Percentiles rank a stretch among this genome's conserved stretches.
Evolutionary conservation across 1,140 invertebrate genomes (phyloP).

Genomic region (Bombus affinis): DNA sequence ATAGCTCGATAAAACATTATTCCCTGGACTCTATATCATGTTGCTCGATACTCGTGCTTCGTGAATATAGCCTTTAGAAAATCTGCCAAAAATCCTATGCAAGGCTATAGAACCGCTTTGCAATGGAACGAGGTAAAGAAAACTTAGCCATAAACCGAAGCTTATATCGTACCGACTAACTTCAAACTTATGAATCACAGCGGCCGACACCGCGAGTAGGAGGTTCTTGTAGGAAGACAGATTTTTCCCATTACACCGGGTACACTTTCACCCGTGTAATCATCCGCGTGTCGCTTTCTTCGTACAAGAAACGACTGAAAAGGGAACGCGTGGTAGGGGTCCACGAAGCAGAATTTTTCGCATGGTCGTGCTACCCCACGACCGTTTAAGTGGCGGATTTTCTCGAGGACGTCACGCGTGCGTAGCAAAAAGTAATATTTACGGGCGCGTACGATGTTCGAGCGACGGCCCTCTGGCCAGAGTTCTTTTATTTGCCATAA

Average conservation of each 20-base stretch:
- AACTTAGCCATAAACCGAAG: background rate
- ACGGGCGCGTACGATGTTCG: slow-evolving; percentile 52
- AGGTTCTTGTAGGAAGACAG: background rate
- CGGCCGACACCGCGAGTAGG: too few species aligned
- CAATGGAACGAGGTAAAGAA: background rate
- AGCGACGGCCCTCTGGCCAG: slow-evolving; percentile 6
- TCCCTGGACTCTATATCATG: background rate
- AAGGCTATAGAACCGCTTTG: too few species aligned
- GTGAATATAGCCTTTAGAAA: background rate
- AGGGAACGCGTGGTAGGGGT: slow-evolving; percentile 20
- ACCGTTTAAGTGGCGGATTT: slow-evolving; percentile 51
- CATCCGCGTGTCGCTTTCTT: slow-evolving; percentile 12
- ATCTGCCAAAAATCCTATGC: slow-evolving; percentile 3
- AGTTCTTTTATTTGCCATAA: slow-evolving; percentile 65
- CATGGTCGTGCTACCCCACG: background rate
- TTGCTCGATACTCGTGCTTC: background rate
- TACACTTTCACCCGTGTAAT: slow-evolving; percentile 12
- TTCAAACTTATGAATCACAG: background rate
- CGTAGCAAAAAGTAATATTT: slow-evolving; percentile 53
- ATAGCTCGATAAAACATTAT: slow-evolving; percentile 11
- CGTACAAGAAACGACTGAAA: slow-evolving; percentile 15
- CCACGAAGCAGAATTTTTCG: slow-evolving; percentile 28
- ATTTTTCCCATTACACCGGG: slow-evolving; percentile 27
- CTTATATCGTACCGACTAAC: background rate
- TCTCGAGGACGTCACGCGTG: slow-evolving; percentile 46